These are phyloP conservation scores for Brachypterus glaber DNA, from an alignment of 2,888 invertebrate genomes.

Conservation along the genomic window DNA sequence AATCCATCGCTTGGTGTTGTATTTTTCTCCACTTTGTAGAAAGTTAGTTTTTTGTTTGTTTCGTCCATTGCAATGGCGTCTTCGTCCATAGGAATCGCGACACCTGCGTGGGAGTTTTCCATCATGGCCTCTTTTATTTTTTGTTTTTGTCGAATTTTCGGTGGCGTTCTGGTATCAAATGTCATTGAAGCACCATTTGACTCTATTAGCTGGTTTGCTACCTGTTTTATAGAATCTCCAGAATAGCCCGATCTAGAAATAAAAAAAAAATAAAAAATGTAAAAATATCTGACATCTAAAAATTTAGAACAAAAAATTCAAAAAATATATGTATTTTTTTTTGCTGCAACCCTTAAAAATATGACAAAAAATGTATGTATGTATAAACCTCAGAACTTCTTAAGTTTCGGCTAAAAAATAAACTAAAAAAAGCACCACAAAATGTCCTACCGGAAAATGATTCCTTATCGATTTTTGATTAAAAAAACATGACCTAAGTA, in stretches of 20 bases:
- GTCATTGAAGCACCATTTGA: conserved; percentile 37
- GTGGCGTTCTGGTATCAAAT: conserved; percentile 53
- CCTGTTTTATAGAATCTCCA: conserved; percentile 49
- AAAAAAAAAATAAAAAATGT: too few species aligned
- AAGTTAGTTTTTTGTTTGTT: conserved; percentile 33
- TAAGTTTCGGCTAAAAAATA: too few species aligned
- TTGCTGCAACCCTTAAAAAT: too few species aligned
- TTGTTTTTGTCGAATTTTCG: conserved; percentile 49
- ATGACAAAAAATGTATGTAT: too few species aligned
- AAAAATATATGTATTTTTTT: too few species aligned
- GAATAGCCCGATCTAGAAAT: conserved; percentile 41
- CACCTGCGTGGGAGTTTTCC: conserved; percentile 53
- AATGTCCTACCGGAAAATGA: too few species aligned
- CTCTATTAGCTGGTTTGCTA: conserved; percentile 49
- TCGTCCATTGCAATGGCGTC: conserved; percentile 30
- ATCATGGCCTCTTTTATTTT: conserved; percentile 34
- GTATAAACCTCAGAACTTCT: too few species aligned
- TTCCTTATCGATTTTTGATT: too few species aligned
- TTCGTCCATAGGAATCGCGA: conserved; percentile 39
- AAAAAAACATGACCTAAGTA: too few species aligned
- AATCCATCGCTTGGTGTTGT: conserved; percentile 55
- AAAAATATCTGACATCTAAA: too few species aligned
- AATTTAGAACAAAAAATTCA: too few species aligned
- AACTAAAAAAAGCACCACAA: too few species aligned
- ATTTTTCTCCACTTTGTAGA: conserved; percentile 38